Evolutionary conservation across 2,797 vertebrate species (phyloP), one percentile per base, ranked within the genome.

Genomic region (Cryptoprocta ferox): DNA sequence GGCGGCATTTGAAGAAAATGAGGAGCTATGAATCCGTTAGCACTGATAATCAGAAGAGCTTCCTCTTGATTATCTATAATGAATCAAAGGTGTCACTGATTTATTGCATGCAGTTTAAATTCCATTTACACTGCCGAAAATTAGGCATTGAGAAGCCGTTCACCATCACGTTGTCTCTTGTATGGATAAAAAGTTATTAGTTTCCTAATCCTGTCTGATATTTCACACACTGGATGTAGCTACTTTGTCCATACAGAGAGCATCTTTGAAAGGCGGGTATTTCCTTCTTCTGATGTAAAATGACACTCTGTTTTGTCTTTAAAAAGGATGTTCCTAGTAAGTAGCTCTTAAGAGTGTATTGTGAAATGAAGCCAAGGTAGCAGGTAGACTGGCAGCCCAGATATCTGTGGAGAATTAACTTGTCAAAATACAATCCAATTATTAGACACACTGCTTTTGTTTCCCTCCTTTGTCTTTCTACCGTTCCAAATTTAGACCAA

Each of bases 351-450:
- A 91, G 89, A 89, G 39, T 12, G 21, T 56, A 37, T 73, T 53
- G 83, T 94, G 71, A 89, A 84, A 28, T n/a, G 91, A 88, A 92
- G 56, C 81, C 86, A 95, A 95, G 94, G 81, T 14, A 73, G 68
- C 79, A 84, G 92, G 28, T 76, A 87, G 66, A 78, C 78, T 76
- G 81, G 68, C 95, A 93, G 86, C 63, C 83, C 21, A 37, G 48
- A 56, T 84, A 76, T 56, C 53, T 35, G 50, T 56, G 71, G 73
- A 91, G 89, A 96, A 96, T 94, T 94, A 96, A 89, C 91, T 66
- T 84, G 95, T 96, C 93, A 97, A 96, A 98, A 95, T 56, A 95
- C 50, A 79, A 81, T 79, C 78, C 56, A 82, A 30, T 61, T 78
- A 76, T 78, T 48, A 66, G 68, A 63, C 8, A 24, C 11, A 68